These are phyloP conservation scores for Arrhopalites spinosus DNA, from an alignment of 2,888 invertebrate species.

Conservation along the genomic window DNA sequence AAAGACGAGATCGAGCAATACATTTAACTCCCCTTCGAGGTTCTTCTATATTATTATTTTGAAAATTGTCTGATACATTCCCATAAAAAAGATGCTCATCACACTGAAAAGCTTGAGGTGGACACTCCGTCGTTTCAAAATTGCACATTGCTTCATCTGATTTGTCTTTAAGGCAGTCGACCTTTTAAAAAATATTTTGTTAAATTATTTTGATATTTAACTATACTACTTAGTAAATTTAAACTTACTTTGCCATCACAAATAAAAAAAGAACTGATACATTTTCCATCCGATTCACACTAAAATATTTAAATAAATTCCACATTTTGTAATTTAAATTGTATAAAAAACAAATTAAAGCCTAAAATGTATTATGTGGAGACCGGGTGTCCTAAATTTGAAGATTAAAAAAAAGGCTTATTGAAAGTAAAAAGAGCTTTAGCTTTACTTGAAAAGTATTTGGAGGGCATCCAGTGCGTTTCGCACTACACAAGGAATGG, in stretches of 20 bases:
- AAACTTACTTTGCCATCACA: constrained; percentile 69
- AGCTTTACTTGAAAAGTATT: constrained; percentile 86
- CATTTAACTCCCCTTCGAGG: constrained; percentile 60
- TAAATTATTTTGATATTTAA: too few relatives aligned
- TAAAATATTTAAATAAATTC: constrained; percentile 59
- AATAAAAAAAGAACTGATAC: constrained; percentile 92
- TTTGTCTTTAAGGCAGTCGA: constrained; percentile 79
- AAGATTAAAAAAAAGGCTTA: too few relatives aligned
- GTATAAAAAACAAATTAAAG: too few relatives aligned
- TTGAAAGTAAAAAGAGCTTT: too few relatives aligned
- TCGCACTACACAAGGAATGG: constrained; percentile 66
- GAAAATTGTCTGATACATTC: not conserved
- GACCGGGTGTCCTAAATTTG: too few relatives aligned
- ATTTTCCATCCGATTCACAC: constrained; percentile 82
- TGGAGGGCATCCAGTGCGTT: constrained; percentile 76
- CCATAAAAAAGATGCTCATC: constrained; percentile 13
- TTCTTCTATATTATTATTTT: not conserved
- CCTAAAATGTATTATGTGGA: too few relatives aligned
- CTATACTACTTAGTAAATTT: too few relatives aligned
- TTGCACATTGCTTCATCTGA: constrained; percentile 80
- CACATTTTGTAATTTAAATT: not conserved
- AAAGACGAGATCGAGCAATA: constrained; percentile 77
- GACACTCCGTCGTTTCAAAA: constrained; percentile 64
- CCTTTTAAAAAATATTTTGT: constrained; percentile 56
- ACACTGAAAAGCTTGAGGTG: constrained; percentile 60